Percentiles rank a stretch among this genome's conserved stretches.
Evolutionary conservation across 2,113 vertebrate genomes (phyloP).

Genomic region (Apteryx mantelli): DNA sequence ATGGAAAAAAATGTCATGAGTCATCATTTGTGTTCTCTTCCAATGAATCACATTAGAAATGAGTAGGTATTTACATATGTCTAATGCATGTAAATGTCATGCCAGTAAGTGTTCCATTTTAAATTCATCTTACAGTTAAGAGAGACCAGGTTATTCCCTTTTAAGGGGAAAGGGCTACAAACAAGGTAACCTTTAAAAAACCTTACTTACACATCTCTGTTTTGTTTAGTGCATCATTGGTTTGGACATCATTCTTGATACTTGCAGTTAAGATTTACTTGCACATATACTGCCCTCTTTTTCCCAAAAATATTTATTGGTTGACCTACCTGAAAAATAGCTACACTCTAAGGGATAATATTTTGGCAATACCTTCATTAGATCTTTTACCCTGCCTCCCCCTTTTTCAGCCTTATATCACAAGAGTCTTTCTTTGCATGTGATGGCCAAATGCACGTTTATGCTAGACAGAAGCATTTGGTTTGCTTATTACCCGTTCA

Average conservation of each 20-base stretch:
- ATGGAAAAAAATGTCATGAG: background rate
- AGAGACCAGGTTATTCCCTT: background rate
- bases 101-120: background rate
- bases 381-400: background rate
- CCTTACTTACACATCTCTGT: background rate
- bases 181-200: background rate
- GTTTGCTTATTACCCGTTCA: background rate
- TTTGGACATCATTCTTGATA: background rate
- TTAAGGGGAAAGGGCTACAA: background rate
- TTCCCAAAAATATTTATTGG: background rate
- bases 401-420: background rate
- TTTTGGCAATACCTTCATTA: background rate
- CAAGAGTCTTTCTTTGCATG: background rate
- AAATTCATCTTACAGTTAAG: background rate
- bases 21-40: background rate
- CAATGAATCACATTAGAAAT: background rate
- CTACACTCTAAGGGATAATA: background rate
- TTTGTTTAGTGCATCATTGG: background rate
- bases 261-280: background rate
- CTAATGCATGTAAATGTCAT: background rate
- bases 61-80: background rate
- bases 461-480: background rate
- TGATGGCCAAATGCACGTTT: background rate
- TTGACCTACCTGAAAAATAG: background rate
- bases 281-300: background rate